These are phyloP conservation scores for Hyperoplus immaculatus DNA, from an alignment of 2,797 vertebrate genomes.

Conservation along the genomic window DNA sequence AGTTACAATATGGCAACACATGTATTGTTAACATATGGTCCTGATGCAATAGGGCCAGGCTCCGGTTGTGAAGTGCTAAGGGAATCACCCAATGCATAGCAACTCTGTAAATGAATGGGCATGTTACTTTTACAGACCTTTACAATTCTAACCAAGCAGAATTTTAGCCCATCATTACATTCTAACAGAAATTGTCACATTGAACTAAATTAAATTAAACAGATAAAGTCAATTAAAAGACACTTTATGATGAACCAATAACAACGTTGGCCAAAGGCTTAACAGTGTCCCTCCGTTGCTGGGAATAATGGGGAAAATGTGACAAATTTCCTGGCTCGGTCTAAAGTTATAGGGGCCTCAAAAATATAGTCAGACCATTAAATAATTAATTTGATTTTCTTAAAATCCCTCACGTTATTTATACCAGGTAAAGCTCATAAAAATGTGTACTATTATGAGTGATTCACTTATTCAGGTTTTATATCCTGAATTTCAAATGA, in stretches of 20 bases:
- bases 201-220: neutral
- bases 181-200: conserved; percentile 11
- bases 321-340: conserved; percentile 47
- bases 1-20: conserved; percentile 37
- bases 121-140: conserved; percentile 10
- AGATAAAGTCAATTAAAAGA: conserved; percentile 11
- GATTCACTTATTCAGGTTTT: conserved; percentile 17
- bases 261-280: conserved; percentile 13
- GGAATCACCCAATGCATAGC: conserved; percentile 11
- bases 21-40: conserved; percentile 59
- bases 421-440: conserved; percentile 32
- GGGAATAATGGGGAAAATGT: conserved; percentile 51
- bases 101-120: conserved; percentile 28
- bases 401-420: conserved; percentile 47
- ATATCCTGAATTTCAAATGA: conserved; percentile 29
- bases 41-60: conserved; percentile 25
- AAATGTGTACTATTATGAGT: neutral
- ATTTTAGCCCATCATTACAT: conserved; percentile 1
- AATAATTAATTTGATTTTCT: conserved; percentile 41
- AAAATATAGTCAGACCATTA: conserved; percentile 35
- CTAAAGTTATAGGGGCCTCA: conserved; percentile 10
- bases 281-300: conserved; percentile 23
- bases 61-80: conserved; percentile 1
- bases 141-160: neutral
- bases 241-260: conserved; percentile 12